These are phyloP conservation scores for Cyphomyrmex costatus DNA, from an alignment of 1,140 invertebrate genomes.

Conservation along the genomic window DNA sequence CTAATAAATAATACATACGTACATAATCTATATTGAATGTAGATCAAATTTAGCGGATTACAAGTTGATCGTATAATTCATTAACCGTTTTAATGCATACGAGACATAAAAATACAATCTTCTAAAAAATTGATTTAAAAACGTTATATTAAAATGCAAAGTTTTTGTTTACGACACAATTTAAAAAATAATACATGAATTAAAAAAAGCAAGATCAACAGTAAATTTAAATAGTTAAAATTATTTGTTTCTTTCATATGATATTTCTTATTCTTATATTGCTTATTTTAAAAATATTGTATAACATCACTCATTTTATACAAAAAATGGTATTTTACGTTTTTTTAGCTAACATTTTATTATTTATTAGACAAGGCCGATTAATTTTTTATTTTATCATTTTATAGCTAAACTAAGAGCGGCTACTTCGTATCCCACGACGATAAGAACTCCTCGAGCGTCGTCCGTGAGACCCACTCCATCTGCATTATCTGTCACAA, in stretches of 20 bases:
- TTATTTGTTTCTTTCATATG: neutral
- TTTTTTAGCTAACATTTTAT: neutral
- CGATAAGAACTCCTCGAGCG: conserved; percentile 56
- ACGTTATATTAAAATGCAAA: too few species aligned
- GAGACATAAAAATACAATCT: too few species aligned
- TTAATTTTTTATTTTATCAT: neutral
- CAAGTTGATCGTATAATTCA: too few species aligned
- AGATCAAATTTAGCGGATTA: too few species aligned
- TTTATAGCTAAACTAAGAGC: conserved; percentile 29
- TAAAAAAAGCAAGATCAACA: too few species aligned
- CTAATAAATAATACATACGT: neutral
- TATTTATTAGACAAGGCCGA: neutral
- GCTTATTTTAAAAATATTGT: neutral
- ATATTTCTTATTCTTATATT: neutral
- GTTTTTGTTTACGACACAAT: too few species aligned
- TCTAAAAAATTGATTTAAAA: too few species aligned
- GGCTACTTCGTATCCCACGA: conserved; percentile 35
- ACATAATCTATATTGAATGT: too few species aligned
- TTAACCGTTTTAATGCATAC: neutral
- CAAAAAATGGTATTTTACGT: neutral
- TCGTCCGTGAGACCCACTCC: conserved; percentile 69
- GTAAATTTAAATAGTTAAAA: too few species aligned
- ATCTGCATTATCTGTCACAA: conserved; percentile 79
- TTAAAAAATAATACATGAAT: too few species aligned
- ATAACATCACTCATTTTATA: neutral